Base-by-base conservation (phyloP, 1,140 invertebrate genomes). In the Drosophila melanica region DNA sequence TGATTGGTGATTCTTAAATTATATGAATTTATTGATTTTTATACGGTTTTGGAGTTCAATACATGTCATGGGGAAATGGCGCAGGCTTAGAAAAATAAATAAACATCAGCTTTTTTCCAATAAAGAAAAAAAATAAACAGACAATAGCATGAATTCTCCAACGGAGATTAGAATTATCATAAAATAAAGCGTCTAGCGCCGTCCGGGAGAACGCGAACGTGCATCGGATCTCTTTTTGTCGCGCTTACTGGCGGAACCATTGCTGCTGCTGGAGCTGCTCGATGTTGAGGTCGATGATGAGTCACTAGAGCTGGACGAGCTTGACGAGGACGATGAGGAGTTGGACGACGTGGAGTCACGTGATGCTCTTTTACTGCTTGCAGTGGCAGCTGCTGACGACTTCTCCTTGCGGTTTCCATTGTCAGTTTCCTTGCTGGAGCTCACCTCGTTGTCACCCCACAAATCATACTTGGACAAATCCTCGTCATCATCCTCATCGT, bases 381-480 rank as follows among this genome's bases (percentile, higher is more conserved):
- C 54, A 8, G 20, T 27, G 20, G 45, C 41, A 51, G 42, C 18
- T 51, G 39, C 12, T n/a, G 12, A 10, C 45, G 47, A 18, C 18
- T 62, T 72, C 27, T 66, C 74, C 55, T 70, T 81, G 16, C 55
- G 60, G 55, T 33, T 53, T 1, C 81, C 76, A 64, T 77, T 82
- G 44, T 66, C 73, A 4, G 18, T 35, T 3, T 79, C 71, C 47
- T 84, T 85, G 42, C 71, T 74, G 11, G 82, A 70, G 37, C 51
- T 69, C 8, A 80, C 82, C 30, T 89, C 82, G 44, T 95, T 95
- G 94, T 95, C 95, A 82, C 94, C 95, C 90, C 94, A 95, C 35
- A 97, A 92, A 92, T 97, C 96, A 89, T 97, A 97, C 91, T 97
- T 97, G 12, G 96, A 96, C 64, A 97, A 92, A 93, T 97, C 96